Evolutionary conservation across 2,797 vertebrate genomes (phyloP), one percentile per base, ranked within the genome.

Genomic region (Threskiornis aethiopicus): DNA sequence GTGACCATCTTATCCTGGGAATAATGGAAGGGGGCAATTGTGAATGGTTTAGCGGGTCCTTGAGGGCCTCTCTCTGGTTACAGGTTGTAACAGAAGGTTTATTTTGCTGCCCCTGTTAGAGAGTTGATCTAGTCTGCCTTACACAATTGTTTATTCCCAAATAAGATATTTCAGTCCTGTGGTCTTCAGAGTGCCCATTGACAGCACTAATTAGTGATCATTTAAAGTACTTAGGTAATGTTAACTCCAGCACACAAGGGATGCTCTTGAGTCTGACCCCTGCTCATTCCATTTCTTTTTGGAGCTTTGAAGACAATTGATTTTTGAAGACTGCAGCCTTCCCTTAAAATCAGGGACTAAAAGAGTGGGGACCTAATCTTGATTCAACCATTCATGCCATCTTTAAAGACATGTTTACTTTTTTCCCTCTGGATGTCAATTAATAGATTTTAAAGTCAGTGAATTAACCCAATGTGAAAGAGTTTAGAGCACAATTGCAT

Each of bases 251-350:
- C n/a, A 86, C 64, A 93, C 96, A 97, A 95, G 95, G 93, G 97
- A 94, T 96, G 96, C 94, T 97, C 97, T 92, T 77, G 97, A 97
- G 92, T 47, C 97, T 97, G 96, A 94, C 97, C 96, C 88, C 95
- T 92, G 96, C 89, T 97, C 83, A 80, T 94, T 95, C 87, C 87
- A 79, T 95, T 95, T 97, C 91, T 97, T 96, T 94, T 69, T 88
- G 87, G 41, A 72, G 93, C 96, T 97, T 98, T 98, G 97, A 98
- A 97, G 96, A 97, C 89, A 95, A 97, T 97, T 95, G 97, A 91
- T 93, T 97, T 97, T 96, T 96, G 91, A 97, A 98, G 96, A 82
- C 94, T 93, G 83, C 93, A 92, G 96, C 62, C 75, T 97, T 90
- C 85, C 77, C 91, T 97, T 89, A 97, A 97, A 96, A 93, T 93